Conservation (phyloP, 1,140 invertebrate genomes). For the Drosophila arawakana region DNA sequence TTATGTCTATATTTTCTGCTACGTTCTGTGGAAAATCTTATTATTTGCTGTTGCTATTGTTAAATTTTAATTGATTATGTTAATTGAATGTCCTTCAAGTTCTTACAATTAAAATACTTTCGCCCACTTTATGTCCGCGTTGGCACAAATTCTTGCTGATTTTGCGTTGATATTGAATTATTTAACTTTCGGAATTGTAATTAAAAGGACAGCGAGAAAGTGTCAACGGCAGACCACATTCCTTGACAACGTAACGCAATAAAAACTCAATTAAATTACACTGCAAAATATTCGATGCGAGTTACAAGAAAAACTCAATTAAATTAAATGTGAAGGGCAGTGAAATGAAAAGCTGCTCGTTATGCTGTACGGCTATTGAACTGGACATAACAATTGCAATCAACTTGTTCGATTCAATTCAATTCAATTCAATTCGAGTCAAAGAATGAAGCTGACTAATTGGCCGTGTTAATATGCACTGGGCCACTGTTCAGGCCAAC, state of each 20-base stretch:
- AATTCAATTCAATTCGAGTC: conserved; percentile 1
- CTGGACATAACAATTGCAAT: conserved; percentile 23
- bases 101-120: conserved; percentile 5
- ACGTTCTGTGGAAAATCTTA: neutral
- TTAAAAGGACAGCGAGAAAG: conserved; percentile 23
- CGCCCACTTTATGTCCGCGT: conserved; percentile 2
- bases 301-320: conserved; percentile 34
- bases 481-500: neutral
- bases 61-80: neutral
- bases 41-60: neutral
- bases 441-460: conserved; percentile 37
- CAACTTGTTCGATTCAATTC: conserved; percentile 13
- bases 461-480: conserved; percentile 32
- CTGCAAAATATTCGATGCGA: conserved; percentile 14
- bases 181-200: conserved; percentile 29
- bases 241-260: conserved; percentile 11
- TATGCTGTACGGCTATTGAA: neutral
- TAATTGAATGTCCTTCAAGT: neutral
- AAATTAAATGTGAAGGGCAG: conserved; percentile 20
- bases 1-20: neutral
- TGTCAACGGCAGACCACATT: conserved; percentile 34
- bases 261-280: conserved; percentile 49
- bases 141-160: conserved; percentile 8
- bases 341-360: conserved; percentile 5
- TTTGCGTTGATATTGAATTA: conserved; percentile 28